A percentile compares a stretch with the other conserved stretches of the same genome.
phyloP scores from a whole-genome alignment of 1,140 invertebrate species.

The Camponotus floridanus region DNA sequence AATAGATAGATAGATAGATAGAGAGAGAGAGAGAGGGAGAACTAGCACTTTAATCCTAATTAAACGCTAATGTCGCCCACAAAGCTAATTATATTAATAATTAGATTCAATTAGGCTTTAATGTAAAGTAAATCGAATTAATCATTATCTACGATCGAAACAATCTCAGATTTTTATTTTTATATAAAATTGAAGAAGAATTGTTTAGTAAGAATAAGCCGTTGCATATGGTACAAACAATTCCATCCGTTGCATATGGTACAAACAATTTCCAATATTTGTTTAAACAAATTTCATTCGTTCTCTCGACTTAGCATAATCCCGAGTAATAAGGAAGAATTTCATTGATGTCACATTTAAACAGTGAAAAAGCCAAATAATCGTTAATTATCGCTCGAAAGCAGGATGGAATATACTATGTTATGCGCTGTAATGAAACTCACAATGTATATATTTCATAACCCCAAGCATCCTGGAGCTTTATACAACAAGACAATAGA shows the following conservation, averaged over 20 bases:
- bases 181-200: neutral
- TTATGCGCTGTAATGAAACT: constrained; percentile 19
- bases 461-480: neutral
- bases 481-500: constrained; percentile 22
- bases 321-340: neutral
- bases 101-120: constrained; percentile 7
- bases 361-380: constrained; percentile 12
- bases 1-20: too few species aligned
- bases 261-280: neutral
- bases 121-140: constrained; percentile 12
- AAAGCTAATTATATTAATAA: constrained; percentile 31
- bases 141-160: neutral
- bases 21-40: neutral
- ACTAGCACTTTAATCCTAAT: constrained; percentile 19
- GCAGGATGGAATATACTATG: neutral
- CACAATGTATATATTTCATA: constrained; percentile 3
- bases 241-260: neutral
- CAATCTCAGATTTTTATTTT: constrained; percentile 11
- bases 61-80: constrained; percentile 27
- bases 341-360: neutral
- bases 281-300: neutral
- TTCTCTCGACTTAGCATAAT: constrained; percentile 10
- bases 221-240: neutral
- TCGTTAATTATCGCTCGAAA: neutral
- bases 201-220: neutral